phyloP scores from a whole-genome alignment of 2,797 vertebrate genomes.

The Acridotheres tristis region DNA sequence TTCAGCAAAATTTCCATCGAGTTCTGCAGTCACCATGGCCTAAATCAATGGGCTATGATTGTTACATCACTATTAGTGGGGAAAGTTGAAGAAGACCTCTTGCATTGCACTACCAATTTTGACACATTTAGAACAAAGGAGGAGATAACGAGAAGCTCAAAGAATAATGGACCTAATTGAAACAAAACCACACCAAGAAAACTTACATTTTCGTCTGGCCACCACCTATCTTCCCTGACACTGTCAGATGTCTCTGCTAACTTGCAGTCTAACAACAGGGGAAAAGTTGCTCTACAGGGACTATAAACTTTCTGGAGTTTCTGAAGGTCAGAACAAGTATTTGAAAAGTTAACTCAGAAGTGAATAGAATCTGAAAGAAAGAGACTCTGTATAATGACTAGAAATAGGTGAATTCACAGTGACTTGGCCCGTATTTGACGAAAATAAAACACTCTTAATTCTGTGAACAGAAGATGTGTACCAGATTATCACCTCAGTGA shows the following conservation, averaged over 20 bases:
- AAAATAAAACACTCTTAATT: background rate
- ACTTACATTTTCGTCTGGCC: background rate
- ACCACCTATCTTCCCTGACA: background rate
- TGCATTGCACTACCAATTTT: background rate
- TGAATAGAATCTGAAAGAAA: background rate
- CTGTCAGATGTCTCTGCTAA: background rate
- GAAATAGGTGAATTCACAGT: background rate
- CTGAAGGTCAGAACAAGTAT: background rate
- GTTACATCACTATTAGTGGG: fast-evolving
- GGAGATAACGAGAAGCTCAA: background rate
- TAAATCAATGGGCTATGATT: background rate
- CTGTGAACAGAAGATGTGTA: background rate
- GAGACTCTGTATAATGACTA: background rate
- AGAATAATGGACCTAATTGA: background rate
- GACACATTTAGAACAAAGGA: background rate
- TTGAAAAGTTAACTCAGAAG: background rate
- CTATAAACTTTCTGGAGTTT: background rate
- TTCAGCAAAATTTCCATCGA: background rate
- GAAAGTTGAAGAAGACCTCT: background rate
- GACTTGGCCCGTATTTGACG: background rate
- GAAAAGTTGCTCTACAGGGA: background rate
- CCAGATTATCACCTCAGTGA: background rate
- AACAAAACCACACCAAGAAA: background rate
- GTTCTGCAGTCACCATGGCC: background rate
- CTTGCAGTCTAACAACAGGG: background rate